phyloP scores from a whole-genome alignment of 2,888 invertebrate genomes.

The Eledone cirrhosa region DNA sequence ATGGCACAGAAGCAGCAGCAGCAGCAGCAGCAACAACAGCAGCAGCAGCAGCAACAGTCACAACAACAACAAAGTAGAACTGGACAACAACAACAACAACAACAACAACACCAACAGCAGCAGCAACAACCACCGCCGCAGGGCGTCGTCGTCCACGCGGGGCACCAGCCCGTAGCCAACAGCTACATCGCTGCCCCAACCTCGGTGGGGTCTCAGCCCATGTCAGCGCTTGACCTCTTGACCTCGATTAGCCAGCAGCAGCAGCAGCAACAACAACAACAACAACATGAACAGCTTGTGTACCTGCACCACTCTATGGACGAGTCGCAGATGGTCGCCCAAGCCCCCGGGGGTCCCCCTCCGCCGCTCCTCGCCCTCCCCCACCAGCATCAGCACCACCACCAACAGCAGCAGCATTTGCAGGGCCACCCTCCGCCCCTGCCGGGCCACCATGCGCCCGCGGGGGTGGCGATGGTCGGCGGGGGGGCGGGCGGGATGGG shows the following conservation, averaged over 20 bases:
- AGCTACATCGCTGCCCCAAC: background rate
- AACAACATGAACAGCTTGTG: conserved; percentile 39
- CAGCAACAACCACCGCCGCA: no score
- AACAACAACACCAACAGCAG: no score
- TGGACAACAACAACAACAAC: no score
- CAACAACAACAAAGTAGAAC: background rate
- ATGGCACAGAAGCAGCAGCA: conserved; percentile 32
- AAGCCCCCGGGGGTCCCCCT: conserved; percentile 39
- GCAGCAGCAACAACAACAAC: conserved; percentile 40
- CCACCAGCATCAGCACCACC: conserved; percentile 17
- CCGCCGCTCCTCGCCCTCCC: conserved; percentile 39
- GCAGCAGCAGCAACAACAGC: conserved; percentile 12
- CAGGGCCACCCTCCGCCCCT: background rate
- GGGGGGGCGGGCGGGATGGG: background rate
- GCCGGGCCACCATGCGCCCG: background rate
- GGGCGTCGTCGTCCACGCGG: background rate
- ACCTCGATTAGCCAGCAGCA: conserved; percentile 34
- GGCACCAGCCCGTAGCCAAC: background rate
- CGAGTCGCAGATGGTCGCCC: conserved; percentile 24
- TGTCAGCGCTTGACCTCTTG: background rate
- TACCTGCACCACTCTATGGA: conserved; percentile 37
- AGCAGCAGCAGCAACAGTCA: background rate
- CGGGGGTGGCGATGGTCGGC: background rate
- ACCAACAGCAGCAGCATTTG: background rate
- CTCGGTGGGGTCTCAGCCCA: conserved; percentile 21